phyloP scores from a whole-genome alignment of 2,888 invertebrate genomes.

The Xiphydria camelus region DNA sequence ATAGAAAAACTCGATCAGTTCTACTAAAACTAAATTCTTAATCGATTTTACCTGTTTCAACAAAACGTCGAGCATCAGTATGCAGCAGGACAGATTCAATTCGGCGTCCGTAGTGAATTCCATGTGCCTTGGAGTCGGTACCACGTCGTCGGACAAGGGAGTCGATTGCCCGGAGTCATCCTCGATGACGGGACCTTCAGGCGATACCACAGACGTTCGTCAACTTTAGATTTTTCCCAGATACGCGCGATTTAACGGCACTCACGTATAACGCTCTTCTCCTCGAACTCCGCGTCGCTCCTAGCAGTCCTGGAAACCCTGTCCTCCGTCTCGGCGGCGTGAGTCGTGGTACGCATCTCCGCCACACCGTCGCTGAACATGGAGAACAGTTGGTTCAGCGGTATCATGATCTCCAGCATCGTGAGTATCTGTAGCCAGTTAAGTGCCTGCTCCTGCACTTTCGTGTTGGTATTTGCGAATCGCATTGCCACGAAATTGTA shows the following conservation, averaged over 20 bases:
- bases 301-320: slow-evolving; percentile 8
- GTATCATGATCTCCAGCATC: slow-evolving; percentile 86
- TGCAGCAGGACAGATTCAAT: slow-evolving; percentile 89
- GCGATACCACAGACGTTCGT: too few relatives aligned
- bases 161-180: slow-evolving; percentile 72
- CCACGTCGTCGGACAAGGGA: slow-evolving; percentile 72
- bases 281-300: slow-evolving; percentile 24
- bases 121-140: slow-evolving; percentile 64
- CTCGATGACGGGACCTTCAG: slow-evolving; percentile 67
- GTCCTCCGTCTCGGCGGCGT: slow-evolving; percentile 32
- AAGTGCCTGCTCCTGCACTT: slow-evolving; percentile 84
- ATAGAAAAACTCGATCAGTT: too few relatives aligned
- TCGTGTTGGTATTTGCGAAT: slow-evolving; percentile 78
- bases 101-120: slow-evolving; percentile 74
- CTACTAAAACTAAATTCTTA: too few relatives aligned
- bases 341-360: slow-evolving; percentile 64
- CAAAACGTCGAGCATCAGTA: slow-evolving; percentile 93
- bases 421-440: slow-evolving; percentile 91
- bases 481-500: slow-evolving; percentile 90
- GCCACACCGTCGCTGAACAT: slow-evolving; percentile 89
- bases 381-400: slow-evolving; percentile 81
- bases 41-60: slow-evolving; percentile 96
- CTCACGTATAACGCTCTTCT: slow-evolving; percentile 64
- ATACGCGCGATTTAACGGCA: too few relatives aligned
- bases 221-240: too few relatives aligned